Evolutionary conservation across 2,888 invertebrate genomes (phyloP), one percentile per base, ranked within the genome.

Genomic region (Drosophila falleni): DNA sequence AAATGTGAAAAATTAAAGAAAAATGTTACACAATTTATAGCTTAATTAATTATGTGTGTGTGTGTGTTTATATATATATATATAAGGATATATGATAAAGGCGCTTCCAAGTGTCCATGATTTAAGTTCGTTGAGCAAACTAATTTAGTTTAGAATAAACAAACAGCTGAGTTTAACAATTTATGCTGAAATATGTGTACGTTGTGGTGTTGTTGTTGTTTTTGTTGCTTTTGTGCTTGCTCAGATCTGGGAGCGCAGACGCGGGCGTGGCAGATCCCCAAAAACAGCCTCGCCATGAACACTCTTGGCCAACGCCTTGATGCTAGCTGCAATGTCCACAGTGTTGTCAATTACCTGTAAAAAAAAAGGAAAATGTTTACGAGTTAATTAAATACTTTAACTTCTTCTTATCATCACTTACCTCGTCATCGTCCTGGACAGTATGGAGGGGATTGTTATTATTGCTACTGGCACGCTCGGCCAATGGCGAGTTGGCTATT

Each of bases 241-340:
- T 65, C 95, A 97, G 93, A 97, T 96, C 94, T 96, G 96, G 73
- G 96, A 96, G 92, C 96, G 96, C 94, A 97, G 96, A 90, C 97
- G 95, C 74, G 97, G 97, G 72, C 96, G 94, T 46, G 98, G 98
- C 90, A 98, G 93, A 90, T 98, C 98, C 19, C 96, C 96, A 93
- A 97, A 98, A 80, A 97, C 96, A 26, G 95, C 94, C 93, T 97
- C 97, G 71, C 96, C 97, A 93, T 97, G 97, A 71, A 98, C 97
- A 84, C 97, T 98, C 87, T 96, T 96, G 19, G 98, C 97, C 87
- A 98, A 93, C n/a, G 97, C 97, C 93, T 97, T 96, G 91, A 98
- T 98, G 91, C 97, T 97, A 46, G 97, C 97, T 75, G 97, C 97
- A 91, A 98, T 98, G 92, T 97, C 97, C 72, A 95, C 94, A 33